Evolutionary conservation across 2,888 invertebrate genomes (phyloP), one percentile per base, ranked within the genome.

Genomic region (Teinopalpus imperialis): DNA sequence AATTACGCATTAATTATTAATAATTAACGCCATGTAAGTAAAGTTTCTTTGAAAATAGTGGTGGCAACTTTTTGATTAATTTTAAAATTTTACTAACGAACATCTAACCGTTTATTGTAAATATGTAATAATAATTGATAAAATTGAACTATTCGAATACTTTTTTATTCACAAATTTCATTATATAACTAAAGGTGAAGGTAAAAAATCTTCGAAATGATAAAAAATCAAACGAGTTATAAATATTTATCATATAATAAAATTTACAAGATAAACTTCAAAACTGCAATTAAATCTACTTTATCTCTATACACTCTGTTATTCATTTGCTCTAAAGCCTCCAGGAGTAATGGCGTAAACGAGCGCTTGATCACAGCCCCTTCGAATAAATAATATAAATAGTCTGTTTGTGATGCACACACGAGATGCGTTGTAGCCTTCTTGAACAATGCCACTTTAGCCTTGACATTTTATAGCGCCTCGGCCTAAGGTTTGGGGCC

Each of bases 361-460:
- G 66, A 76, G 75, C 72, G 66, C 72, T 74, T 75, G 77, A 78
- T 82, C 86, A 86, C 86, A 85, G 83, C 81, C 87, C 83, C 81
- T 76, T 77, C 64, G 58, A 65, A 66, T 71, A 69, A 75, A 74
- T 73, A 74, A 67, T 60, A 63, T 69, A 68, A 66, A 74, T 61
- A 74, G 77, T 79, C 70, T 66, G 54, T 60, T 55, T 61, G 56
- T 46, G 53, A 51, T 49, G 50, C 59, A 52, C 56, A 41, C 61
- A 55, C 56, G 65, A 66, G 69, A 68, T 63, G 67, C 69, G 62
- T 63, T 53, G 53, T 57, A 56, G 61, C 63, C 57, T 58, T 61
- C 62, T 55, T 52, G 55, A 52, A 61, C 62, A 65, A 66, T 67
- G 67, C 66, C 74, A 66, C 62, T 69, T 74, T 69, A 79, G 66